Evolutionary conservation across 2,113 vertebrate species (phyloP).

Genomic region (Lutjanus erythropterus): DNA sequence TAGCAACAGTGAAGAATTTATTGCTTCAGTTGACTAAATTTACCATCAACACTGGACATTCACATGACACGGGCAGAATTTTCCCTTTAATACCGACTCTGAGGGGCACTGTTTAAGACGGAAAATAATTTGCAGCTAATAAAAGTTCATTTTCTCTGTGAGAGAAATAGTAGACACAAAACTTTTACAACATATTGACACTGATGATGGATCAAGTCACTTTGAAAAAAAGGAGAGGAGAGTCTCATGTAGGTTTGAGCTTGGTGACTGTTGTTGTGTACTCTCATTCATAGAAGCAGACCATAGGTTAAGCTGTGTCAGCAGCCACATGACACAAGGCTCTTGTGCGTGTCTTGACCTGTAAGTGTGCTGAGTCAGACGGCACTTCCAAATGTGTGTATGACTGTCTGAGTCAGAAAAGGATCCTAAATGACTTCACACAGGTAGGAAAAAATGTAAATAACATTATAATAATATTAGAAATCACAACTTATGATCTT

Average conservation of each 20-base stretch:
- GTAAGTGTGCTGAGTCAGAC: background rate
- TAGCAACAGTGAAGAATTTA: no score
- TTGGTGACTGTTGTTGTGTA: constrained; percentile 3
- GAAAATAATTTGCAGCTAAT: background rate
- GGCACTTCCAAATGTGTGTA: background rate
- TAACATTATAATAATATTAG: no score
- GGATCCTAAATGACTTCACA: background rate
- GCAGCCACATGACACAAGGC: background rate
- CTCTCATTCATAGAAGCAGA: background rate
- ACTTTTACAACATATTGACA: background rate
- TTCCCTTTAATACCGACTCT: no score
- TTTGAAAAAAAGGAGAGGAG: background rate
- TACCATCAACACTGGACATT: no score
- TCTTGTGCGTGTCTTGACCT: background rate
- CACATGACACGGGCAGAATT: no score
- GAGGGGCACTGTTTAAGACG: background rate
- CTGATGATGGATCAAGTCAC: background rate
- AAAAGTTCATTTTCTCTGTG: background rate
- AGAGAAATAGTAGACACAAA: background rate
- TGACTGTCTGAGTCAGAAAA: background rate
- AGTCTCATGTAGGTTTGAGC: background rate
- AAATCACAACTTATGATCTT: no score
- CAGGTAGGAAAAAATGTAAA: background rate
- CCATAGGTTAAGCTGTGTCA: background rate
- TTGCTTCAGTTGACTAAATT: no score